Evolutionary conservation across 2,797 vertebrate species (phyloP).

Genomic region (Crenuchus spilurus): DNA sequence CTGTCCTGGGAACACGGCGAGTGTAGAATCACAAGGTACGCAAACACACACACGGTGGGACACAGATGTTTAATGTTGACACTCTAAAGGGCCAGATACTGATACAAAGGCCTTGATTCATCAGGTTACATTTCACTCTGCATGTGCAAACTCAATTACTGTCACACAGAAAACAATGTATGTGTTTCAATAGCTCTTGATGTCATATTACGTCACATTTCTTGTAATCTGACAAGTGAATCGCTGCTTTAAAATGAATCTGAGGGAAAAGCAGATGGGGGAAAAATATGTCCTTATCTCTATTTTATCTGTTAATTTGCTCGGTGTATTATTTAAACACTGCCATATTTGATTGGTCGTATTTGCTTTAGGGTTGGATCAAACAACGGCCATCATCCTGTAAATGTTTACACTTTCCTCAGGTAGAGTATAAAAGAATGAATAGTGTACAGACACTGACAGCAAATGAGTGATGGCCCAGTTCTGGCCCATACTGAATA

Average conservation of each 20-base stretch:
- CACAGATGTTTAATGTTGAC: conserved; percentile 42
- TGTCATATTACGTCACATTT: not conserved
- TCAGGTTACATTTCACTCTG: not conserved
- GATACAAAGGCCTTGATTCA: conserved; percentile 7
- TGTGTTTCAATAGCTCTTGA: not conserved
- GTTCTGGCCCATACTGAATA: too few relatives aligned
- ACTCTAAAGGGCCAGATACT: conserved; percentile 18
- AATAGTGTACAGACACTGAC: not conserved
- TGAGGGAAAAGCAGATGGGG: conserved; percentile 11
- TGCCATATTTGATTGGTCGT: not conserved
- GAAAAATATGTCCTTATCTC: not conserved
- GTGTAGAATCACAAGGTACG: not conserved
- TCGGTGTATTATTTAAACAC: not conserved
- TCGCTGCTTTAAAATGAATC: not conserved
- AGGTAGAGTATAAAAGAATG: not conserved
- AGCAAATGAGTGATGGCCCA: too few relatives aligned
- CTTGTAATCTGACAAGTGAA: not conserved
- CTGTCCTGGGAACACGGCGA: not conserved
- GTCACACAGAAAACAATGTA: not conserved
- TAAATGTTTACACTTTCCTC: not conserved
- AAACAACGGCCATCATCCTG: not conserved
- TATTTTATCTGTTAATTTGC: not conserved
- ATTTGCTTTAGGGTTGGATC: conserved; percentile 1
- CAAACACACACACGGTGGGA: conserved; percentile 28
- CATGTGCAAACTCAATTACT: not conserved